Conservation (phyloP, 2,888 invertebrate genomes). For the Venusia cambrica region DNA sequence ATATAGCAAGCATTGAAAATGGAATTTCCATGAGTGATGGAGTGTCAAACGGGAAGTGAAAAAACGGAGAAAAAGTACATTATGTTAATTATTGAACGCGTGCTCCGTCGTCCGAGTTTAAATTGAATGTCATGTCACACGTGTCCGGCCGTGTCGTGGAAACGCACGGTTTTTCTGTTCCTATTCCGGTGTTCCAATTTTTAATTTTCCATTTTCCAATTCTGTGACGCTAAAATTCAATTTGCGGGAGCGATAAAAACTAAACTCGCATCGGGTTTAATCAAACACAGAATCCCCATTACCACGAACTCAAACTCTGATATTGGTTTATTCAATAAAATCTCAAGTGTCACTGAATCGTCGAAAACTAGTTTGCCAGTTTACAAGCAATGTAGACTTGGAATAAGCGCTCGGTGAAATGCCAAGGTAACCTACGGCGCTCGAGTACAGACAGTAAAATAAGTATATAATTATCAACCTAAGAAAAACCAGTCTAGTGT, state of each 20-base stretch:
- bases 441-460: too few relatives aligned
- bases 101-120: conserved; percentile 69
- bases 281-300: too few relatives aligned
- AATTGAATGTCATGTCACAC: conserved; percentile 77
- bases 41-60: conserved; percentile 80
- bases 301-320: too few relatives aligned
- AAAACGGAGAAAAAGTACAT: conserved; percentile 79
- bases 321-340: too few relatives aligned
- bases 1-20: conserved; percentile 78
- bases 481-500: too few relatives aligned
- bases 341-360: too few relatives aligned
- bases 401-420: too few relatives aligned
- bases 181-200: conserved; percentile 44
- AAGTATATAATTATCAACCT: too few relatives aligned
- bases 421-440: too few relatives aligned
- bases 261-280: not conserved
- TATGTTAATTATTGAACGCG: conserved; percentile 80
- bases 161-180: conserved; percentile 49
- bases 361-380: too few relatives aligned
- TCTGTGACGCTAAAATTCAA: conserved; percentile 19
- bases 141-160: conserved; percentile 44
- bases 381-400: too few relatives aligned
- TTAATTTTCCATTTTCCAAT: conserved; percentile 46
- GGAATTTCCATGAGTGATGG: conserved; percentile 82
- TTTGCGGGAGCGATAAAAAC: conserved; percentile 9